Evolutionary conservation across 2,113 vertebrate species (phyloP), one percentile per base, ranked within the genome.

Genomic region (Tupaia tana): DNA sequence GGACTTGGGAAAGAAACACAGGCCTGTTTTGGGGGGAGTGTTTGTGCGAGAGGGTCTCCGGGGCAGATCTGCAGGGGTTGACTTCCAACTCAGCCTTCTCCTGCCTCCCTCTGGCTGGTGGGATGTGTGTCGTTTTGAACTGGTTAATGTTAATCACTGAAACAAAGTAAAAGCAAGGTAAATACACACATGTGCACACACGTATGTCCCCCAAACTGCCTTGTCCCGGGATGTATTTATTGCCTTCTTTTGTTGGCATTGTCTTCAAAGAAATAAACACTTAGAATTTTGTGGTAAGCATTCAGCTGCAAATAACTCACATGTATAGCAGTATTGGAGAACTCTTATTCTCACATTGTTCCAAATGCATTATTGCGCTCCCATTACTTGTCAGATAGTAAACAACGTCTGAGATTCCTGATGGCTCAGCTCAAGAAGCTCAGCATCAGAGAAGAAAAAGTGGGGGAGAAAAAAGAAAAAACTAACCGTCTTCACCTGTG

Each of bases 201-300:
- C 7, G 7, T 19, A 9, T 43, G 43, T 43, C 43, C 34, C 3
- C 24, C 13, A 9, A 15, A 59, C 52, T 9, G 54, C 19, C 22
- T 6, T 6, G 4, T 77, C 43, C 77, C 63, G 34, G 63, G 64
- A 56, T 27, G 59, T 22, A 20, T 34, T 80, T 63, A 16, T 43
- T 89, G 22, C 67, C 85, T 95, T 66, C 84, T 56, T 93, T 74
- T 54, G 9, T 63, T 74, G 61, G 71, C 27, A 27, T 34, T 84
- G n/a, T 80, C 78, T 67, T 64, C 43, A 66, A 93, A 89, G 79
- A 89, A 90, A 79, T 75, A 66, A 83, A 25, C 34, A 63, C 88
- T 71, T 79, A 2, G 79, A 10, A 84, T 85, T 87, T 82, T 86
- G 3, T 92, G 29, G 24, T 85, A 10, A 92, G 22, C n/a, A 80